Conservation (phyloP, 2,113 vertebrate species). For the Alethe diademata region DNA sequence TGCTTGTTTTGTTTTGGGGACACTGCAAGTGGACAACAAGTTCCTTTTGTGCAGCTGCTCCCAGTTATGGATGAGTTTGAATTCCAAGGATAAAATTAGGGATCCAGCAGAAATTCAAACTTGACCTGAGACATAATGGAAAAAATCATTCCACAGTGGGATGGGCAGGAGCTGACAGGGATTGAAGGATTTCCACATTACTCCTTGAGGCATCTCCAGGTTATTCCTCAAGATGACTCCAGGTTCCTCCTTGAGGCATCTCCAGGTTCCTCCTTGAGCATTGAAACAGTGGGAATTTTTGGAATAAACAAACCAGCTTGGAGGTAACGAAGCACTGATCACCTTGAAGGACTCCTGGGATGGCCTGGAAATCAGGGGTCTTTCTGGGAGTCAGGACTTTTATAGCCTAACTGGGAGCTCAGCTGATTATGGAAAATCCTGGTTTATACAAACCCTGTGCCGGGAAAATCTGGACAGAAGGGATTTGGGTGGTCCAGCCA, state of each 20-base stretch:
- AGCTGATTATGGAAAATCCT: not conserved
- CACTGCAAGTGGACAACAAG: not conserved
- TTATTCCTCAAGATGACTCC: no score
- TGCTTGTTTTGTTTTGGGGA: not conserved
- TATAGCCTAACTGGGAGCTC: not conserved
- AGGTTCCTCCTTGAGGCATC: not conserved
- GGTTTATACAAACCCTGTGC: not conserved
- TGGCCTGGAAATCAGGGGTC: not conserved
- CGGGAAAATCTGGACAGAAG: not conserved
- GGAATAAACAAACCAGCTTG: not conserved
- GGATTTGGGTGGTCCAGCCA: not conserved
- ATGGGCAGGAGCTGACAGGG: not conserved
- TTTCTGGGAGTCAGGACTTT: not conserved
- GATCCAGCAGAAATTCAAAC: not conserved
- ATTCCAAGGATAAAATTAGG: not conserved
- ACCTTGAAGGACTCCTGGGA: not conserved
- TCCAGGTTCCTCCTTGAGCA: not conserved
- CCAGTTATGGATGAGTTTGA: not conserved
- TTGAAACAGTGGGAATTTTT: not conserved
- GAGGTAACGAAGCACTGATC: accelerated
- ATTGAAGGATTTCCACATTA: not conserved
- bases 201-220: not conserved
- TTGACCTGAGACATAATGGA: not conserved
- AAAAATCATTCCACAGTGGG: not conserved
- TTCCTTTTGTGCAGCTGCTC: not conserved